Evolutionary conservation across 2,113 vertebrate species (phyloP).

Genomic region (Misgurnus mizolepis): DNA sequence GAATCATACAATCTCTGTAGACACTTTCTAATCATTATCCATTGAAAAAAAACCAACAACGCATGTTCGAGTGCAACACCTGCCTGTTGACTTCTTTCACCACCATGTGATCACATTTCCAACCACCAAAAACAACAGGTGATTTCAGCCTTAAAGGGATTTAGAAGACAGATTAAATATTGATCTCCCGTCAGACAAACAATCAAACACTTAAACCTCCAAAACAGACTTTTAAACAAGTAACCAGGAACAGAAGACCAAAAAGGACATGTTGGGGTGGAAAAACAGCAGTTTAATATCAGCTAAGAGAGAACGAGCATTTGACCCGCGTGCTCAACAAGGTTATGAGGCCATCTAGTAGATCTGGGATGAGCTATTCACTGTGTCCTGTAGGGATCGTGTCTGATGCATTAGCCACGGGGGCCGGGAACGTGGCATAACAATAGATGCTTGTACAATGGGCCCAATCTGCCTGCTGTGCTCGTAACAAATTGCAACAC

Average conservation of each 20-base stretch:
- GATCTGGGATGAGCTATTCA: slow-evolving; percentile 29
- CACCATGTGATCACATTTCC: background rate
- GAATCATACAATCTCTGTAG: slow-evolving; percentile 8
- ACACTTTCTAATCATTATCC: slow-evolving; percentile 18
- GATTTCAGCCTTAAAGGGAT: slow-evolving; percentile 51
- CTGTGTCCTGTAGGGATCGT: slow-evolving; percentile 18
- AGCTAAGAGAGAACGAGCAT: slow-evolving; percentile 3
- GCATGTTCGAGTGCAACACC: slow-evolving; percentile 14
- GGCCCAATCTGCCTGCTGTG: slow-evolving; percentile 1
- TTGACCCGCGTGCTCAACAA: slow-evolving; percentile 30
- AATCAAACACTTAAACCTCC: slow-evolving; percentile 53
- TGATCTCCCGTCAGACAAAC: slow-evolving; percentile 59
- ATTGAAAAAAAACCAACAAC: slow-evolving; percentile 18
- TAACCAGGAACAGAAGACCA: slow-evolving; percentile 25
- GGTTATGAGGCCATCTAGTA: slow-evolving; percentile 37
- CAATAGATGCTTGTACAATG: slow-evolving; percentile 39
- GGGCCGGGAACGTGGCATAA: slow-evolving; percentile 21
- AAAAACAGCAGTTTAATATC: slow-evolving; percentile 30
- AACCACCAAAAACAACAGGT: slow-evolving; percentile 31
- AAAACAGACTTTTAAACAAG: slow-evolving; percentile 37
- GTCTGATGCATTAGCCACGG: slow-evolving; percentile 46
- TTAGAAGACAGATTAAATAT: slow-evolving; percentile 66
- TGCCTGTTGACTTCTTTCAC: slow-evolving; percentile 9
- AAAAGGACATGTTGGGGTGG: background rate
- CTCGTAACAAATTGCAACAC: slow-evolving; percentile 27